Conservation (phyloP, 1,140 invertebrate species). For the Sitodiplosis mosellana region DNA sequence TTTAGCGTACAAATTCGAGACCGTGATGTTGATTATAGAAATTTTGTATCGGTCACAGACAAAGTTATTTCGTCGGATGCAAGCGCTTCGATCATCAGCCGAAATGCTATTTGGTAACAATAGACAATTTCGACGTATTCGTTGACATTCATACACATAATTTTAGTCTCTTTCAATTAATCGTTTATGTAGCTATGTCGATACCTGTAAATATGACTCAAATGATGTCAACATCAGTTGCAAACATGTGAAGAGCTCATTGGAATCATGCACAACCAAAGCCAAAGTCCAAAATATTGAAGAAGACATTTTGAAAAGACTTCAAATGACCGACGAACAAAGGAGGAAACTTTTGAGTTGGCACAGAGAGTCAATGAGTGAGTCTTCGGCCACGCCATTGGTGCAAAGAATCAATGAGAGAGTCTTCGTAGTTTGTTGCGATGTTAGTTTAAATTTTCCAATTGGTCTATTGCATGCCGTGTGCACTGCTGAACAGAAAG, state of each 20-base stretch:
- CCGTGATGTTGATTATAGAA: slow-evolving; percentile 12
- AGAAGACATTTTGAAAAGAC: neutral
- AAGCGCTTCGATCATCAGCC: slow-evolving; percentile 14
- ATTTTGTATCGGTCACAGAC: slow-evolving; percentile 16
- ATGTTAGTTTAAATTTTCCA: neutral
- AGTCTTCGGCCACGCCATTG: neutral
- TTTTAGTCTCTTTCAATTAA: too few species aligned
- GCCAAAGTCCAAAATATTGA: neutral
- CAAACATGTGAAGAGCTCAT: slow-evolving; percentile 10
- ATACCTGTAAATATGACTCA: slow-evolving; percentile 10
- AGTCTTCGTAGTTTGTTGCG: neutral
- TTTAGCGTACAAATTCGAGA: slow-evolving; percentile 16
- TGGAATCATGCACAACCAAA: neutral
- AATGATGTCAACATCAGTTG: slow-evolving; percentile 3
- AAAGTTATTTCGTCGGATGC: slow-evolving; percentile 10
- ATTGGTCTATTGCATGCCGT: neutral
- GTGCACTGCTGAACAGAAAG: neutral
- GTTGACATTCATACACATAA: too few species aligned
- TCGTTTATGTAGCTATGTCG: slow-evolving; percentile 7
- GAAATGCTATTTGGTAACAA: slow-evolving; percentile 13
- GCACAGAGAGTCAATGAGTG: neutral
- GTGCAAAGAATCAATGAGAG: neutral
- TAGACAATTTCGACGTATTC: too few species aligned
- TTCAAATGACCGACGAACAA: neutral
- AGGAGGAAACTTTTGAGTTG: neutral